phyloP scores from a whole-genome alignment of 2,113 vertebrate genomes.

The Crotalus horridus region DNA sequence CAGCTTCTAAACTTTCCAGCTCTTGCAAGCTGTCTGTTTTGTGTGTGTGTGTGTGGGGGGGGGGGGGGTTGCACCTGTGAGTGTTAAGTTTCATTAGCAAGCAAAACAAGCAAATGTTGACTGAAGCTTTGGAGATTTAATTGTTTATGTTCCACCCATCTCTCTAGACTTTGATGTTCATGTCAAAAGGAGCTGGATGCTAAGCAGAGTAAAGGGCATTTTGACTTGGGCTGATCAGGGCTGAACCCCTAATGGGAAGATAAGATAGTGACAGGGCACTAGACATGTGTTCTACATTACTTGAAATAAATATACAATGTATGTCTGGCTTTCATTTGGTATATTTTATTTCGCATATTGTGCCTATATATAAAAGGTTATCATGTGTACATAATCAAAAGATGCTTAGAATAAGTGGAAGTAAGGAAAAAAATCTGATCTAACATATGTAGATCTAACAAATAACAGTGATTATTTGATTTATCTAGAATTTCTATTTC shows the following conservation, averaged over 20 bases:
- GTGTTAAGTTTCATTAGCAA: conserved; percentile 36
- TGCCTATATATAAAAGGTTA: background rate
- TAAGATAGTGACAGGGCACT: conserved; percentile 8
- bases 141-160: conserved; percentile 1
- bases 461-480: background rate
- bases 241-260: conserved; percentile 7
- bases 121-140: background rate
- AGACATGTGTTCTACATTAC: background rate
- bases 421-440: background rate
- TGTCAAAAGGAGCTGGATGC: conserved; percentile 13
- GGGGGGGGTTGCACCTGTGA: background rate
- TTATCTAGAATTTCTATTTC: background rate
- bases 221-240: background rate
- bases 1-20: conserved; percentile 13
- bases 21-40: background rate
- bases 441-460: background rate
- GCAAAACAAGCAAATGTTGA: conserved; percentile 35
- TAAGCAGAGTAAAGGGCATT: conserved; percentile 26
- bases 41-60: background rate
- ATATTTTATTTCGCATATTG: background rate
- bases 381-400: background rate
- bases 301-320: conserved; percentile 6
- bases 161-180: conserved; percentile 9
- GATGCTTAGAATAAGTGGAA: background rate
- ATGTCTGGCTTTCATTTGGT: conserved; percentile 8